Conservation (phyloP, 2,113 vertebrate genomes). For the Tamias sibiricus region DNA sequence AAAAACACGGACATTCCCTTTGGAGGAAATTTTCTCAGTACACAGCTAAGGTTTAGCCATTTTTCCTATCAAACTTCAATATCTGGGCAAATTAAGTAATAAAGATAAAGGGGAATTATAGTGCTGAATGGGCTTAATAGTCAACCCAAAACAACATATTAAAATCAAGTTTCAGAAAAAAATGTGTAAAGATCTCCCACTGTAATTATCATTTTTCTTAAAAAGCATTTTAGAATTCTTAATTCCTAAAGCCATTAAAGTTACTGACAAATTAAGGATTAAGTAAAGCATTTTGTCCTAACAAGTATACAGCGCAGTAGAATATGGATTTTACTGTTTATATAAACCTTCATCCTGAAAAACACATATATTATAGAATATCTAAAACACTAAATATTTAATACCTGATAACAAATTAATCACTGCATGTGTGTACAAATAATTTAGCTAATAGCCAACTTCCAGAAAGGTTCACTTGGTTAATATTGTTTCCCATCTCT, state of each 20-base stretch:
- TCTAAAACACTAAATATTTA: neutral
- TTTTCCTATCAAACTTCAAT: neutral
- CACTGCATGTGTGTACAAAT: neutral
- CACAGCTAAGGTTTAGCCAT: neutral
- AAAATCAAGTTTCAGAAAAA: neutral
- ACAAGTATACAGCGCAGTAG: neutral
- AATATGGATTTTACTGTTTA: neutral
- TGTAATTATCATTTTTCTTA: neutral
- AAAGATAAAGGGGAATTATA: neutral
- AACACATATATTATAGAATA: neutral
- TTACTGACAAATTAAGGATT: neutral
- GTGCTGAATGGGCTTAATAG: neutral
- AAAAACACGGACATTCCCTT: neutral
- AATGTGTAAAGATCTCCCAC: neutral
- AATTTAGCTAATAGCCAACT: neutral
- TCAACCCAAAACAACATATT: neutral
- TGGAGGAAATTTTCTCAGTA: neutral
- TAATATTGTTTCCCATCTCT: neutral
- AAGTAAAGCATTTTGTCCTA: neutral
- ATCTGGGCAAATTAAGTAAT: slow-evolving; percentile 5
- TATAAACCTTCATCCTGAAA: neutral
- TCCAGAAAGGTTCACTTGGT: neutral
- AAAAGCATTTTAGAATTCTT: neutral
- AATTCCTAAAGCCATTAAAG: neutral
- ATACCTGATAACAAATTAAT: neutral